Conservation (phyloP, 1,140 invertebrate species). For the Hyles euphorbiae region DNA sequence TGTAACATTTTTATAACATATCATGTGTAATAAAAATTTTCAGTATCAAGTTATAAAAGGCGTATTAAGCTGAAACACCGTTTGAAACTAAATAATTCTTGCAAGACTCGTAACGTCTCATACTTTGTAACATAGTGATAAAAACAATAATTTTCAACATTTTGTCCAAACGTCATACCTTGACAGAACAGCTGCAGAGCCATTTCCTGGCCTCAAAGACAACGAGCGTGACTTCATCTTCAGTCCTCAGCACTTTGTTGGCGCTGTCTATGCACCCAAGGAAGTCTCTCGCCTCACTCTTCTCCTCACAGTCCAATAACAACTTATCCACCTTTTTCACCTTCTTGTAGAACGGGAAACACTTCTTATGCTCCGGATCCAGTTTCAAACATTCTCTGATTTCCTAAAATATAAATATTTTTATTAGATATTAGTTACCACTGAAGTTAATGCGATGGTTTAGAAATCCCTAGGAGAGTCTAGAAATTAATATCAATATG, state of each 20-base stretch:
- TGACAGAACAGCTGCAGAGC: constrained; percentile 84
- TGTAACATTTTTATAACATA: too few relatives aligned
- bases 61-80: too few relatives aligned
- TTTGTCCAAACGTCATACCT: constrained; percentile 50
- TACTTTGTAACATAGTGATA: too few relatives aligned
- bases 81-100: too few relatives aligned
- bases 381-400: constrained; percentile 98
- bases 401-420: constrained; percentile 76
- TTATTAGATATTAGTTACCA: too few relatives aligned
- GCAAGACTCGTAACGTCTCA: too few relatives aligned
- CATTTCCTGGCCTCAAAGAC: constrained; percentile 84
- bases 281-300: constrained; percentile 82
- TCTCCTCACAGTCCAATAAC: constrained; percentile 83
- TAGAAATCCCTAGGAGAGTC: too few relatives aligned
- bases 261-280: constrained; percentile 85
- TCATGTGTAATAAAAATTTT: too few relatives aligned
- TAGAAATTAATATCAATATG: too few relatives aligned
- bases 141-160: too few relatives aligned
- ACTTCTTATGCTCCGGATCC: constrained; percentile 98
- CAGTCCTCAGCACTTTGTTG: constrained; percentile 80
- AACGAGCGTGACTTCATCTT: constrained; percentile 83
- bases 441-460: too few relatives aligned
- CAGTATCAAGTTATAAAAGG: too few relatives aligned
- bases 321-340: constrained; percentile 96
- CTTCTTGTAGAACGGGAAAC: constrained; percentile 97